These are phyloP conservation scores for Fregetta grallaria DNA, from an alignment of 2,113 vertebrate genomes.

Conservation along the genomic window DNA sequence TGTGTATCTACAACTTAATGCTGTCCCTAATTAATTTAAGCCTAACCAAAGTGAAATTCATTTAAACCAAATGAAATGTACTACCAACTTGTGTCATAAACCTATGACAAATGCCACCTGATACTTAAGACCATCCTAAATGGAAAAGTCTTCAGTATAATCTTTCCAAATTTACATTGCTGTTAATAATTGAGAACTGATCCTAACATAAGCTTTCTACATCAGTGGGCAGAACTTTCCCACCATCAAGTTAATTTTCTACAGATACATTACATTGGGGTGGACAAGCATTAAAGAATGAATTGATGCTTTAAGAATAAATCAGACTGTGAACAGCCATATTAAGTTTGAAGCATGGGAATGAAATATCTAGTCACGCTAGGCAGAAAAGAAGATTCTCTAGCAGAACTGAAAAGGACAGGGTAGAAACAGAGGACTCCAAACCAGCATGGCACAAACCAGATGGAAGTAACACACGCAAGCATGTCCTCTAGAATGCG, in stretches of 20 bases:
- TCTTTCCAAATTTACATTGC: not conserved
- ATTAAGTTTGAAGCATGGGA: not conserved
- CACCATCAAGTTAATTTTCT: not conserved
- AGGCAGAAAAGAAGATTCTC: not conserved
- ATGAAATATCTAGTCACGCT: not conserved
- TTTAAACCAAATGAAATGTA: not conserved
- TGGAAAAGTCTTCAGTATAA: not conserved
- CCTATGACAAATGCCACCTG: not conserved
- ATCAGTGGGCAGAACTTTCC: not conserved
- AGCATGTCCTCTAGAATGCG: not conserved
- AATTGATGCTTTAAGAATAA: not conserved
- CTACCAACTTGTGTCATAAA: not conserved
- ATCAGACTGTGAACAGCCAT: not conserved
- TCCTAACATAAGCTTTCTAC: not conserved
- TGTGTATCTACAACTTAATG: not conserved
- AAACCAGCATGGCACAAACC: not conserved
- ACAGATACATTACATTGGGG: not conserved
- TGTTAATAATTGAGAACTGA: not conserved
- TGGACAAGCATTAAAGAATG: not conserved
- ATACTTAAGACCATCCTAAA: not conserved
- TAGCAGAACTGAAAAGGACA: not conserved
- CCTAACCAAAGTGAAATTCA: not conserved
- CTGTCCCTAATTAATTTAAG: not conserved
- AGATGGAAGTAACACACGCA: not conserved
- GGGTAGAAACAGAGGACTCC: not conserved